Base-by-base conservation (phyloP, 2,888 invertebrate species). In the Scaptomyza flava region DNA sequence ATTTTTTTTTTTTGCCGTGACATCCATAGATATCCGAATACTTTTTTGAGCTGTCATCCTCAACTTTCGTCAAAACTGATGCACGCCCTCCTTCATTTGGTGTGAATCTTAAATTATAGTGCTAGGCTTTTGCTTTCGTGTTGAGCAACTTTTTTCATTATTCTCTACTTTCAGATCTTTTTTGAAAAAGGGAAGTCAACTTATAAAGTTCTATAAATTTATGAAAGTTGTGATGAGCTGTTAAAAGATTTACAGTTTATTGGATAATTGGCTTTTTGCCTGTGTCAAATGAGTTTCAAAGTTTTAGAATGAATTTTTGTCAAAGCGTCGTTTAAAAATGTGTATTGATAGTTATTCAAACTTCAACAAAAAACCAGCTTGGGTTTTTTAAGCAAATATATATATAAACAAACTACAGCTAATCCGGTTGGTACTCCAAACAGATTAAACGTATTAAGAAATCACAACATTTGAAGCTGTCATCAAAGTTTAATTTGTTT, bases 31-130 rank as follows among this genome's bases (percentile, higher is more conserved):
- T 79, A 65, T 67, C 23, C 38, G 51, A 42, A 46, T 62, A 69
- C 65, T 46, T 56, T 9, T 46, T 51, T 63, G 52, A 61, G 48
- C 67, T 68, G 76, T 66, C 80, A 68, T 80, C 63, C 80, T 85
- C 80, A 85, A 64, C 73, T 67, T 70, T 68, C 82, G 77, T 77
- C 82, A 77, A 27, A 48, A 17, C 47, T 52, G 36, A 47, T 6
- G 6, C 27, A 27, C 4, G 23, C 23, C 23, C 23, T 27, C 27
- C 27, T 27, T 27, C 27, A 27, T 27, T 4, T 27, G 27, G 6
- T 27, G 27, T 6, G 27, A 27, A 27, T 27, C 6, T 27, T 6
- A 27, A 27, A 27, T 27, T 4, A 27, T 27, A 27, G 42, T 58
- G 12, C 45, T 46, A 52, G 56, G 52, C 64, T 50, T 59, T 46